Evolutionary conservation across 1,140 invertebrate genomes (phyloP), one percentile per base, ranked within the genome.

Genomic region (Luehdorfia chinensis): DNA sequence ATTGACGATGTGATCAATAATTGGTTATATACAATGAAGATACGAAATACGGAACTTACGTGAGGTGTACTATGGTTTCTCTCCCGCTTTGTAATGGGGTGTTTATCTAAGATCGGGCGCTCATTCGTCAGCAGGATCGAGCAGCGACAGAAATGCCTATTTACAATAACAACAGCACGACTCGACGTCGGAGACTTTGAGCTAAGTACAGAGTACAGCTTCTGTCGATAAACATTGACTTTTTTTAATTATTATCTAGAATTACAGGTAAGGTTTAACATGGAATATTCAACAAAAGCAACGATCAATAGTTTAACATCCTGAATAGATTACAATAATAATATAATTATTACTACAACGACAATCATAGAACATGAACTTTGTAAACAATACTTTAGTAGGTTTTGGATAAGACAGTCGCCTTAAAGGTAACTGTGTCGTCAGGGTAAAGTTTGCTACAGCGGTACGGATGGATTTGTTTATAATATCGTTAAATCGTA

Each of bases 271-370:
- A 25, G 16, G 36, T 13, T 23, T 25, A 43, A 43, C 39, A 28
- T 30, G 25, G 25, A 43, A 43, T 30, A 37, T 43, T n/a, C 9
- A 43, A 43, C 39, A 28, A 30, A 43, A 43, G 39, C 39, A 43
- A 43, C 14, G 16, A 19, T 34, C 14, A 43, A 39, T 23, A 39
- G 21, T 16, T n/a, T 28, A 43, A 43, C 39, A 43, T 43, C 13
- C 28, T 25, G 15, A 14, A 18, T 34, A 34, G 32, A 34, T 31
- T 31, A 34, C 15, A 34, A 14, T 34, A 32, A 32, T 13, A 32
- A 34, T 34, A 39, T 25, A 28, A 28, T 30, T 25, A 8, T 11
- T 12, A 39, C 25, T 30, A 30, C 39, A 9, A 39, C 36, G 13
- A 43, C 39, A 7, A 28, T 28, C 37, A 28, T 28, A 18, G n/a